Evolutionary conservation across 2,888 invertebrate species (phyloP).

Genomic region (Globia sparganii): DNA sequence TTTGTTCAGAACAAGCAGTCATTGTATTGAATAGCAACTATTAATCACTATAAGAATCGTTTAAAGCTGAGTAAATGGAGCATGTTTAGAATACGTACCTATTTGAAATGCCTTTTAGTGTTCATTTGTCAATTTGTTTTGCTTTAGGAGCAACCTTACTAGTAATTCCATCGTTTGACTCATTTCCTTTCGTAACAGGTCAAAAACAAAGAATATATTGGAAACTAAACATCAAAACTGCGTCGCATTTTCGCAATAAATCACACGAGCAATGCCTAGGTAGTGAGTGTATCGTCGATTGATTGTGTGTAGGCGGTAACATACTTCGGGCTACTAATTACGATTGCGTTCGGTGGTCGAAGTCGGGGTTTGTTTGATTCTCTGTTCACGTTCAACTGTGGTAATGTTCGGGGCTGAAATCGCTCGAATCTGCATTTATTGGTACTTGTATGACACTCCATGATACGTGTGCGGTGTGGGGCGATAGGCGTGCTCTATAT

Average conservation of each 20-base stretch:
- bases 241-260: conserved; percentile 34
- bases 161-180: conserved; percentile 27
- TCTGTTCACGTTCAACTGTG: conserved; percentile 21
- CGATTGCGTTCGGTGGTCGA: conserved; percentile 19
- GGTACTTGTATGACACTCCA: conserved; percentile 67
- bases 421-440: conserved; percentile 77
- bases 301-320: conserved; percentile 36
- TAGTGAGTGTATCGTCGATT: conserved; percentile 28
- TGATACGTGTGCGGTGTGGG: conserved; percentile 32
- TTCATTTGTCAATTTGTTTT: conserved; percentile 46
- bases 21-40: conserved; percentile 53
- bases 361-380: conserved; percentile 31
- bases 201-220: conserved; percentile 19
- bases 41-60: conserved; percentile 62
- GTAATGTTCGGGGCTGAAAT: conserved; percentile 72
- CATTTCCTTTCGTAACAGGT: conserved; percentile 24
- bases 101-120: conserved; percentile 43
- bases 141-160: conserved; percentile 11
- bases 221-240: conserved; percentile 37
- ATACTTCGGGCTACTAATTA: conserved; percentile 39
- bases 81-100: conserved; percentile 40
- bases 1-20: conserved; percentile 57
- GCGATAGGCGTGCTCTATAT: conserved; percentile 36
- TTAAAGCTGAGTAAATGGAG: conserved; percentile 59
- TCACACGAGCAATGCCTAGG: conserved; percentile 26